These are phyloP conservation scores for Apostichopus parvimensis DNA, from an alignment of 35 echinoderm and acorn worm genomes.

Conservation along the genomic window DNA sequence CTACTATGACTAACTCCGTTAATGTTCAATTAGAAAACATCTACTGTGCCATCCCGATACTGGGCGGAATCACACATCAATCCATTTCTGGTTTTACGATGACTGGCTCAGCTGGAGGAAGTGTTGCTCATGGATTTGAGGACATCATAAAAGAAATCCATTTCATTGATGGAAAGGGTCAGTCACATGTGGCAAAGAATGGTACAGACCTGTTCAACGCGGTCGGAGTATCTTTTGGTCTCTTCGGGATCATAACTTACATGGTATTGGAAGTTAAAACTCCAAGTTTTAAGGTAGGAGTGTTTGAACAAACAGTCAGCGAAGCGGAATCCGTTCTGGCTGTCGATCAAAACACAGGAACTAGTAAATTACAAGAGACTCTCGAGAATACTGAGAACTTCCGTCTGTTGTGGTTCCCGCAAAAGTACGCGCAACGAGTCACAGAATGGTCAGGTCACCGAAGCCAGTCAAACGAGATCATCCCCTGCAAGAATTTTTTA, in stretches of 20 bases:
- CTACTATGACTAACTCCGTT: conserved; percentile 2
- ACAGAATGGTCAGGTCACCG: background rate
- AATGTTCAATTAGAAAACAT: conserved; percentile 9
- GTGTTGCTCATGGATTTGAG: too few species aligned
- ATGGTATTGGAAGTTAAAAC: too few species aligned
- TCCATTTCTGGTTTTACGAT: background rate
- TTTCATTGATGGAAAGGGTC: background rate
- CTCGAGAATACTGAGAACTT: background rate
- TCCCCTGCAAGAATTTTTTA: background rate
- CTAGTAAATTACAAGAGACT: background rate
- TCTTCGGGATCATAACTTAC: background rate
- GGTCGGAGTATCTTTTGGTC: background rate
- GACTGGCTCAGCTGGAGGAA: background rate
- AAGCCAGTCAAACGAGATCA: background rate
- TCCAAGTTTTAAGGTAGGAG: conserved; percentile 15
- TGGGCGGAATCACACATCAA: background rate
- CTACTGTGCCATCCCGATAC: background rate
- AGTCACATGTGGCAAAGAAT: too few species aligned
- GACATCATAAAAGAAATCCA: background rate
- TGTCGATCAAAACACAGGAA: background rate
- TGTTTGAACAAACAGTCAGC: conserved; percentile 1
- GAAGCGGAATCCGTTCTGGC: background rate
- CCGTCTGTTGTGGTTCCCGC: background rate
- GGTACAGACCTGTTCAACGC: too few species aligned
- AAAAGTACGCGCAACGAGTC: background rate